Evolutionary conservation across 2,888 invertebrate genomes (phyloP).

Genomic region (Cistogaster globosa): DNA sequence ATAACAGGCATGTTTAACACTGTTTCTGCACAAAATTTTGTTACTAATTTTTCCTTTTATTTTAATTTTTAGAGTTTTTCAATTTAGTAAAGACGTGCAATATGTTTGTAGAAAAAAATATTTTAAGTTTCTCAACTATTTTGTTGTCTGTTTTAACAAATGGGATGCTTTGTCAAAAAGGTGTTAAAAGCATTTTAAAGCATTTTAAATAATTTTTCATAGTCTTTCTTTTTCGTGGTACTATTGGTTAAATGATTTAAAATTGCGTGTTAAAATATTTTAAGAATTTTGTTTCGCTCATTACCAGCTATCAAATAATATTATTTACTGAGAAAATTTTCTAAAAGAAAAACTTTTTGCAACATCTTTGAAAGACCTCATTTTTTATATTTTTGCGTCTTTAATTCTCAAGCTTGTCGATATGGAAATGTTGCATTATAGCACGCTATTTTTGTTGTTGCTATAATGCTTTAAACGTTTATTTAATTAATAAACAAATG

Average conservation of each 20-base stretch:
- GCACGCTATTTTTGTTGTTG: conserved; percentile 41
- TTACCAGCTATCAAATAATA: conserved; percentile 10
- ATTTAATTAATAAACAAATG: conserved; percentile 66
- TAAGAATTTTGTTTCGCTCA: conserved; percentile 29
- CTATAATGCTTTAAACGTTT: conserved; percentile 37
- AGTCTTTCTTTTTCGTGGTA: not conserved
- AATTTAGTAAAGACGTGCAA: conserved; percentile 21
- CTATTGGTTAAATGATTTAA: conserved; percentile 51
- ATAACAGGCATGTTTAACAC: not conserved
- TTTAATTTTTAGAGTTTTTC: conserved; percentile 24
- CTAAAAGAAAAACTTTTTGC: conserved; percentile 34
- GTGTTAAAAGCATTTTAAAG: conserved; percentile 75
- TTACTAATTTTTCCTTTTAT: no score
- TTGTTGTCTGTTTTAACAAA: conserved; percentile 72
- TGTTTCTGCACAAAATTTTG: not conserved
- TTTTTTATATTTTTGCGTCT: conserved; percentile 10
- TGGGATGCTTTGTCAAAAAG: conserved; percentile 74
- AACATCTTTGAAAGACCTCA: conserved; percentile 52
- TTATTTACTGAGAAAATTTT: conserved; percentile 31
- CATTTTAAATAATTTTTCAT: conserved; percentile 65
- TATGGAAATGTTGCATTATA: conserved; percentile 27
- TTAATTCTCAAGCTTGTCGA: not conserved
- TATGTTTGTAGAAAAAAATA: conserved; percentile 5
- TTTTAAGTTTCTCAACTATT: conserved; percentile 43
- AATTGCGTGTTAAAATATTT: conserved; percentile 62